phyloP scores from a whole-genome alignment of 1,140 invertebrate genomes.

The Chionoecetes opilio region DNA sequence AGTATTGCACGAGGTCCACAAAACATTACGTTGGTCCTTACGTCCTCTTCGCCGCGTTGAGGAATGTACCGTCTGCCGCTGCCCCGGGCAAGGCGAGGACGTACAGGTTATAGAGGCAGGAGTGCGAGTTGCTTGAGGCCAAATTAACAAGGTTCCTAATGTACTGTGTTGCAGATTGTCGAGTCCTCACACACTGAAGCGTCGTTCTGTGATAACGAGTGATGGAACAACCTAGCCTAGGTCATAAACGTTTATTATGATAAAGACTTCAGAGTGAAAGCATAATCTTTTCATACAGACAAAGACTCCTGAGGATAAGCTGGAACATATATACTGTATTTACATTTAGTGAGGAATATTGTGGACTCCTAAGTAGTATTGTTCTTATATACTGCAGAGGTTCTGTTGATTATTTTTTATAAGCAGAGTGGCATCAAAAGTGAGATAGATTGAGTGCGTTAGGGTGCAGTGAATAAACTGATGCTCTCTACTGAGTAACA shows the following conservation, averaged over 20 bases:
- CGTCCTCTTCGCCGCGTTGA: not conserved
- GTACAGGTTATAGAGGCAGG: not conserved
- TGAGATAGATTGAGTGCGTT: not conserved
- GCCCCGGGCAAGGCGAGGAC: not conserved
- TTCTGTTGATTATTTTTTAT: not conserved
- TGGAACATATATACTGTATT: not conserved
- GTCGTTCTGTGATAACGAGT: conserved; percentile 74
- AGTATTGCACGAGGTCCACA: not conserved
- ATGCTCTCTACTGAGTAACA: not conserved
- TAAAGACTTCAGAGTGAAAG: not conserved
- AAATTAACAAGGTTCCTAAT: conserved; percentile 69
- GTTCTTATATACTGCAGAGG: not conserved
- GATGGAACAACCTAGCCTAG: conserved; percentile 72
- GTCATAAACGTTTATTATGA: conserved; percentile 62
- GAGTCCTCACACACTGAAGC: conserved; percentile 75
- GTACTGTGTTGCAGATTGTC: conserved; percentile 75
- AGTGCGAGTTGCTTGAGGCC: conserved; percentile 43
- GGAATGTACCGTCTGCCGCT: not conserved
- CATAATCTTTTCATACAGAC: conserved; percentile 1
- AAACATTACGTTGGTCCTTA: not conserved
- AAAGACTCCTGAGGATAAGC: conserved; percentile 40
- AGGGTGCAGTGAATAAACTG: not conserved
- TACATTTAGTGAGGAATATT: conserved; percentile 25
- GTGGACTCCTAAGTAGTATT: not conserved
- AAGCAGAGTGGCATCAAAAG: not conserved